Conservation (phyloP, 2,113 vertebrate species). For the Beaufortia kweichowensis region DNA sequence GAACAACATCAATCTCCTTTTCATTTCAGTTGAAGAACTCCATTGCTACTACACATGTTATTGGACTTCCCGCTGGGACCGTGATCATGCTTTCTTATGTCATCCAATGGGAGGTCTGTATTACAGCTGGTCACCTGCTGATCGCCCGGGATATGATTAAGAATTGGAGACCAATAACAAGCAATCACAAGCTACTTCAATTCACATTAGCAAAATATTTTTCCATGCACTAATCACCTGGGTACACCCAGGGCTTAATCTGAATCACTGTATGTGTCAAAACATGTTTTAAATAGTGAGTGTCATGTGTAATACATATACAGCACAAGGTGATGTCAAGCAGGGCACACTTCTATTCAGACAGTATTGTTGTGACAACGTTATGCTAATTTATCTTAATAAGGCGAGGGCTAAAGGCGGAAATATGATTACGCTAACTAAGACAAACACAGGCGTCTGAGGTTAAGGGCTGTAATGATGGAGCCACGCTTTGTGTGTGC, state of each 20-base stretch:
- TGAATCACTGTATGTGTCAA: not conserved
- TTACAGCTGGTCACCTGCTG: conserved; percentile 9
- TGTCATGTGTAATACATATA: not conserved
- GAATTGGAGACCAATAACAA: conserved; percentile 10
- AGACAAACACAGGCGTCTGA: conserved; percentile 43
- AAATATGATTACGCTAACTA: conserved; percentile 48
- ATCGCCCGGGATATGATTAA: conserved; percentile 24
- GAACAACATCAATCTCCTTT: not conserved
- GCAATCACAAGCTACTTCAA: not conserved
- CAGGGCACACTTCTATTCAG: not conserved
- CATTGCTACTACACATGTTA: not conserved
- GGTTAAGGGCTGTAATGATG: conserved; percentile 39
- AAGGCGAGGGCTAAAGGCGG: conserved; percentile 29
- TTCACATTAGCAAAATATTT: not conserved
- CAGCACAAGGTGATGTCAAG: not conserved
- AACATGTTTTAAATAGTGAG: not conserved
- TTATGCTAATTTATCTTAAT: conserved; percentile 54
- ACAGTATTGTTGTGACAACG: not conserved
- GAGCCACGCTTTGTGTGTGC: conserved; percentile 25
- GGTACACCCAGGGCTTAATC: not conserved
- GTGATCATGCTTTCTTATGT: not conserved
- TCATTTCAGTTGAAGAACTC: not conserved
- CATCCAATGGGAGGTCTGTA: not conserved
- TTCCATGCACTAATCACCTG: not conserved
- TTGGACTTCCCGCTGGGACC: not conserved